A percentile compares a stretch with the other conserved stretches of the same genome.
phyloP scores from a whole-genome alignment of 2,888 invertebrate species.

The Ariolimax columbianus region DNA sequence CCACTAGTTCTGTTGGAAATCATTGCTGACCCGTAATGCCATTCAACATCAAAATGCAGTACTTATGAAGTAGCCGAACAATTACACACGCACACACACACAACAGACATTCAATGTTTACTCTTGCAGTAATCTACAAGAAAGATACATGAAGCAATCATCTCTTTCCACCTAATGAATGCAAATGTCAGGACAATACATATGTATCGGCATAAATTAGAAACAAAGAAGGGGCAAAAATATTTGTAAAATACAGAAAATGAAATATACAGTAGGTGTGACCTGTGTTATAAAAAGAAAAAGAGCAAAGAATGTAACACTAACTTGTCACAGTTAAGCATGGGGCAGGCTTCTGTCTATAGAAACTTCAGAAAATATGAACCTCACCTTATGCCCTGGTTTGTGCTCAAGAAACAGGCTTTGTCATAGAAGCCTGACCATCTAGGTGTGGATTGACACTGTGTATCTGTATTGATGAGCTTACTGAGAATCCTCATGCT shows the following conservation, averaged over 20 bases:
- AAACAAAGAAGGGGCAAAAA: not conserved
- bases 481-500: too few species aligned
- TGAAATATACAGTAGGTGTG: not conserved
- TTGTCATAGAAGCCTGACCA: too few species aligned
- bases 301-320: too few species aligned
- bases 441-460: too few species aligned
- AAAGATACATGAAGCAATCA: not conserved
- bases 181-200: not conserved
- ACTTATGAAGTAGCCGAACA: not conserved
- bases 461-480: too few species aligned
- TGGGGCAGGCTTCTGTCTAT: too few species aligned
- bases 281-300: too few species aligned
- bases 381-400: too few species aligned
- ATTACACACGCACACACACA: not conserved
- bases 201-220: not conserved
- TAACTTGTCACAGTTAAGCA: too few species aligned
- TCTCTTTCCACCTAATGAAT: not conserved
- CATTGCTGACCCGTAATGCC: conserved; percentile 1
- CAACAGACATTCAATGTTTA: not conserved
- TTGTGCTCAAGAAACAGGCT: too few species aligned
- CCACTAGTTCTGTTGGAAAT: not conserved
- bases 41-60: not conserved
- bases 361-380: too few species aligned
- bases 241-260: not conserved
- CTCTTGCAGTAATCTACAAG: not conserved